These are phyloP conservation scores for Coilia nasus DNA, from an alignment of 2,797 vertebrate genomes.

Conservation along the genomic window DNA sequence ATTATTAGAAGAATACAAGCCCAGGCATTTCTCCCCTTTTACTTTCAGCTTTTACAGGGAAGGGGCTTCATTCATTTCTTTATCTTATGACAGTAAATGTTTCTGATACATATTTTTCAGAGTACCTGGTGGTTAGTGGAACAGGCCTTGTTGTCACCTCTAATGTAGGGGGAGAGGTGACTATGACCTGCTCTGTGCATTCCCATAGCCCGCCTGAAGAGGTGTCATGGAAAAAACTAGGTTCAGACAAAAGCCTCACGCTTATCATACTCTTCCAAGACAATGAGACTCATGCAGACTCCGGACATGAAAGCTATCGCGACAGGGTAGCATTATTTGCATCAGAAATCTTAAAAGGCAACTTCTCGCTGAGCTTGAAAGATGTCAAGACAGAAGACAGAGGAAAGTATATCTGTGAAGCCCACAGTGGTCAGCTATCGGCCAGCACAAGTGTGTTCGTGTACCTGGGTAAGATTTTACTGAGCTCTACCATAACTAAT, in stretches of 20 bases:
- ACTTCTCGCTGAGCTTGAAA: conserved; percentile 43
- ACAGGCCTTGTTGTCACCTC: conserved; percentile 9
- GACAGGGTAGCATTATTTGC: conserved; percentile 35
- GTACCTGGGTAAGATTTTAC: conserved; percentile 31
- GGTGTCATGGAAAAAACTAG: conserved; percentile 41
- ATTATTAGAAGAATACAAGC: no score
- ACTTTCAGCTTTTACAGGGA: no score
- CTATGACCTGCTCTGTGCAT: conserved; percentile 40
- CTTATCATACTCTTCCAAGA: conserved; percentile 40
- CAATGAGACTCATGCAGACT: not conserved
- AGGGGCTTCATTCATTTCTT: no score
- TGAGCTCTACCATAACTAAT: no score
- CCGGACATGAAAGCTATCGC: conserved; percentile 10
- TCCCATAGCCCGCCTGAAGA: conserved; percentile 24
- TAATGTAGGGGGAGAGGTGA: conserved; percentile 30
- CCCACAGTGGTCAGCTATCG: not conserved
- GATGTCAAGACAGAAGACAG: conserved; percentile 40
- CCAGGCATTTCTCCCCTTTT: no score
- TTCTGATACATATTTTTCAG: conserved; percentile 15
- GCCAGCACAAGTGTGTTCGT: conserved; percentile 30
- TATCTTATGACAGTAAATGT: not conserved
- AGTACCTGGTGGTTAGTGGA: conserved; percentile 34
- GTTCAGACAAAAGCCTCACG: not conserved
- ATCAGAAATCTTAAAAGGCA: conserved; percentile 41
- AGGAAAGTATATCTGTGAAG: conserved; percentile 40